These are phyloP conservation scores for Alloscopus bannaensis DNA, from an alignment of 2,888 invertebrate genomes.

Conservation along the genomic window DNA sequence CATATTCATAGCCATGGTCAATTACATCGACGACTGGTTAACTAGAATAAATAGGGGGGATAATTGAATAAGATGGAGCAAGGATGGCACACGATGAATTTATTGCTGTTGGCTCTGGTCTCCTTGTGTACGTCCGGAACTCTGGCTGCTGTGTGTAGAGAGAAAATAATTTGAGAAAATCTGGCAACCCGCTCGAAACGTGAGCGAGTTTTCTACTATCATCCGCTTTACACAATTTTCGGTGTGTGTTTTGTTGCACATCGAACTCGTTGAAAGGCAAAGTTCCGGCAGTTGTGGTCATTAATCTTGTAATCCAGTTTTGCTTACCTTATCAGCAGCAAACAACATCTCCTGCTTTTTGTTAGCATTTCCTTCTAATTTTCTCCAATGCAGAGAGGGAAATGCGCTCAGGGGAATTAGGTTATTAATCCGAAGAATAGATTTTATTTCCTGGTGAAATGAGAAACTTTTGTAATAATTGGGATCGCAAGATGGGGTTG, in stretches of 20 bases:
- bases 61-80: conserved; percentile 41
- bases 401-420: too few relatives aligned
- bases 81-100: not conserved
- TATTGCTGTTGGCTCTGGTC: not conserved
- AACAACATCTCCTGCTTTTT: too few relatives aligned
- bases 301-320: conserved; percentile 47
- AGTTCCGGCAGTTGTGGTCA: conserved; percentile 41
- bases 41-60: too few relatives aligned
- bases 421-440: conserved; percentile 10
- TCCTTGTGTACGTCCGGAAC: too few relatives aligned
- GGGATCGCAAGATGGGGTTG: not conserved
- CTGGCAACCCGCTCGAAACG: conserved; percentile 16
- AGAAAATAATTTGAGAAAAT: conserved; percentile 15
- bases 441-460: conserved; percentile 10
- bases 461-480: conserved; percentile 10
- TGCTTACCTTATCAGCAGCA: not conserved
- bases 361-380: too few relatives aligned
- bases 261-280: conserved; percentile 29
- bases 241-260: too few relatives aligned
- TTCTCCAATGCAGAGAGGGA: too few relatives aligned
- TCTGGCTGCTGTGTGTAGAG: too few relatives aligned
- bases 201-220: not conserved
- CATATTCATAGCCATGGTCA: too few relatives aligned
- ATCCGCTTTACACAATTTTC: not conserved
- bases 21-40: too few relatives aligned